Base-by-base conservation (phyloP, 2,797 vertebrate species). In the Crax fasciolata region DNA sequence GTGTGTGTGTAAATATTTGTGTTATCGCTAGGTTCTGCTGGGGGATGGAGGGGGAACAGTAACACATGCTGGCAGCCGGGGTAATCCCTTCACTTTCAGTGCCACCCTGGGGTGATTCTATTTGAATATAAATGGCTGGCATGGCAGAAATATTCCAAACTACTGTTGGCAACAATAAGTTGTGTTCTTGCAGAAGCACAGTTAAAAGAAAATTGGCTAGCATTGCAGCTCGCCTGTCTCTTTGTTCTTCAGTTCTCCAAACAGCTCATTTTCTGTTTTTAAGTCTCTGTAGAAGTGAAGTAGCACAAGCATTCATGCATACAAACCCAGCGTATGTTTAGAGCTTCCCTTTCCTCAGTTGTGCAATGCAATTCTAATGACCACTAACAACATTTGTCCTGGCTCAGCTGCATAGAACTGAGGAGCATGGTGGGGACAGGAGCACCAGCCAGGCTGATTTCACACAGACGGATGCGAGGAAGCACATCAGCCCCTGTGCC, bases 1-100 rank as follows among this genome's bases (percentile, higher is more conserved):
- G 83, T 2, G 4, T 30, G 76, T 14, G 67, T 32, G 38, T 93
- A 96, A 96, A 97, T 95, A 96, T 97, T 96, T 97, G 91, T 35
- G 55, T 84, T 76, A 96, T 96, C 95, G 94, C 95, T 96, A 96
- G 94, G 93, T 92, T 83, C 61, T 95, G 93, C 81, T 49, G 21
- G 68, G 84, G 55, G 35, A 89, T 67, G 67, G 59, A 67, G 59
- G 35, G 76, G 67, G 20, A 25, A 55, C 18, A 70, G 54, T 13
- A 90, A 84, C 23, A 30, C 51, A 55, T 3, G 39, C 27, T 11
- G 66, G 77, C 77, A 92, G 89, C 78, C 84, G 91, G 80, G 1
- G 35, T 10, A 78, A 52, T 41, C 75, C 44, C 77, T n/a, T 77
- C 68, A 43, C 68, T 51, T 43, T 24, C 83, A 75, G 10, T 6